Base-by-base conservation (phyloP, 2,888 invertebrate genomes). In the Metacarcinus magister region DNA sequence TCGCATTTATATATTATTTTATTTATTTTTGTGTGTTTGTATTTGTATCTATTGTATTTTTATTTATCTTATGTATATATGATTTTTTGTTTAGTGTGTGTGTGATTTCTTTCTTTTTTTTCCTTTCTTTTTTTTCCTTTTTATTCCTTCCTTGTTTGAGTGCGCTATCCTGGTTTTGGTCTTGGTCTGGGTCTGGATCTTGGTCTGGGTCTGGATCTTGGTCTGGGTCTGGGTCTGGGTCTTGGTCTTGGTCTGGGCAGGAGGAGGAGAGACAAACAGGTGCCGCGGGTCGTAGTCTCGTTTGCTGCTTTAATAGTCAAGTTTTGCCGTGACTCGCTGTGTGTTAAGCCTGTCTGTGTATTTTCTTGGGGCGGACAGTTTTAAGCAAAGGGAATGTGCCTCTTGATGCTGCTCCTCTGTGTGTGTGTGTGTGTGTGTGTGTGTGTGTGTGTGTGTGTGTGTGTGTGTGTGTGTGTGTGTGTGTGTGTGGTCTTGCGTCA, bases 371-470 rank as follows among this genome's bases (percentile, higher is more conserved):
- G 5, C 82, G 82, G 32, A 82, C 82, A 82, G 82, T 54, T 16
- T 54, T 54, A 54, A 54, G 8, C 54, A 0, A 54, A 16, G 13
- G 54, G 16, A 54, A 16, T 54, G 54, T 54, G 10, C 54, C 54
- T 54, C 54, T 54, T 54, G 54, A 54, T 54, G 54, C 54, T 54
- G 54, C 54, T 54, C 13, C 54, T 54, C 13, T 54, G 54, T 54
- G 54, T 54, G 54, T 54, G 90, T 43, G 43, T 39, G 54, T 54
- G 54, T 54, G 54, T 54, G 32, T 28, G 90, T 90, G 90, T 90
- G 90, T 89, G 89, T 89, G 39, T 89, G 39, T 89, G 39, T 89
- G 39, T 89, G 39, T 89, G 39, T 89, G 39, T 89, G 39, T 89
- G 39, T 89, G 39, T 89, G 39, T 90, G 44, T 90, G 44, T 90